A percentile compares a stretch with the other conserved stretches of the same genome.
These are phyloP conservation scores for Noctua janthe DNA, from an alignment of 2,888 invertebrate genomes.

Conservation along the genomic window DNA sequence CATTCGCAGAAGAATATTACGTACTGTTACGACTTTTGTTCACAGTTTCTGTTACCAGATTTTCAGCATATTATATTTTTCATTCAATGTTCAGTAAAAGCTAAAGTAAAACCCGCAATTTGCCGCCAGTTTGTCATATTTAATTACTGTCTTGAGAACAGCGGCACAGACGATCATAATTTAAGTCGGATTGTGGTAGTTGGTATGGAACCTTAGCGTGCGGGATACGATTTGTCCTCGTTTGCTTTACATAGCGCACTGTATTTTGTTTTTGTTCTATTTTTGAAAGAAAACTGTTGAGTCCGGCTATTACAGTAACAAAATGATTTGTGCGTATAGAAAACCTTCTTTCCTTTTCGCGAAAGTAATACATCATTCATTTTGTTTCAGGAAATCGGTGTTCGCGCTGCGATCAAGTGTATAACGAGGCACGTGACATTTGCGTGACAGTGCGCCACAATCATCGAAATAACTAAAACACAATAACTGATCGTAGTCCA, in stretches of 20 bases:
- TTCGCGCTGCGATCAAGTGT: constrained; percentile 66
- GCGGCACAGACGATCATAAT: constrained; percentile 51
- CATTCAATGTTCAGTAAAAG: constrained; percentile 43
- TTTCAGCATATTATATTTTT: constrained; percentile 37
- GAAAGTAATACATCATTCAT: constrained; percentile 62
- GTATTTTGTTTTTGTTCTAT: neutral
- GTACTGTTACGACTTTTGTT: constrained; percentile 10
- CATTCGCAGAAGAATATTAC: neutral
- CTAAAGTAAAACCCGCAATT: constrained; percentile 52
- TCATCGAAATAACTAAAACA: constrained; percentile 69
- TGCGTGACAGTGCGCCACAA: constrained; percentile 76
- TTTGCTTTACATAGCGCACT: constrained; percentile 35
- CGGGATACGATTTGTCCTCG: constrained; percentile 45
- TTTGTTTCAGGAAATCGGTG: constrained; percentile 73
- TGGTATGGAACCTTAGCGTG: constrained; percentile 44
- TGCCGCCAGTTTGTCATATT: constrained; percentile 63
- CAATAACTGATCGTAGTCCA: constrained; percentile 74
- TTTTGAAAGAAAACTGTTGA: constrained; percentile 16
- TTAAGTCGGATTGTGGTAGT: constrained; percentile 52
- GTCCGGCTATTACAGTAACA: neutral
- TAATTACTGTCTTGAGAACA: constrained; percentile 66
- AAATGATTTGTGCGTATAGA: constrained; percentile 9
- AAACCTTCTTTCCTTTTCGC: constrained; percentile 17
- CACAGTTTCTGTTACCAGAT: constrained; percentile 11
- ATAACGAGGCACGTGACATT: constrained; percentile 77